Evolutionary conservation across 2,888 invertebrate genomes (phyloP).

Genomic region (Micoletzkya japonica): DNA sequence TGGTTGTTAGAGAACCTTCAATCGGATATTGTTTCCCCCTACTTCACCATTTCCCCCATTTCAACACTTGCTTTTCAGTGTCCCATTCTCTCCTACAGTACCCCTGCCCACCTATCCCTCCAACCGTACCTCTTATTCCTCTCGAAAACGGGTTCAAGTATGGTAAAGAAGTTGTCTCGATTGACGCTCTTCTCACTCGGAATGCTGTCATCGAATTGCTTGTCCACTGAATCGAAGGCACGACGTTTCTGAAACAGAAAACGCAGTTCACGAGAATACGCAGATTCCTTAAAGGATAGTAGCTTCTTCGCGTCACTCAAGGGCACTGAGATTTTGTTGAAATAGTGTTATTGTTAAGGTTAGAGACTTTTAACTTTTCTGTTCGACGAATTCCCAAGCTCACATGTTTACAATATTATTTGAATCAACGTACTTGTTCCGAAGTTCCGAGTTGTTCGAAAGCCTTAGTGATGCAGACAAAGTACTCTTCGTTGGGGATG

Average conservation of each 20-base stretch:
- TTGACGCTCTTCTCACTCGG: conserved; percentile 72
- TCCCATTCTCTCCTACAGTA: conserved; percentile 13
- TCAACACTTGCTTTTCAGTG: neutral
- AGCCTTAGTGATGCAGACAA: conserved; percentile 90
- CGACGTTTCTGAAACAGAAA: conserved; percentile 73
- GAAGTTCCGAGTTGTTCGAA: conserved; percentile 59
- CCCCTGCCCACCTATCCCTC: too few relatives aligned
- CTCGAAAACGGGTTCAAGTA: conserved; percentile 68
- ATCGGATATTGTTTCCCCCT: too few relatives aligned
- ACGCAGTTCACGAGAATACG: too few relatives aligned
- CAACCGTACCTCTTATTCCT: conserved; percentile 67
- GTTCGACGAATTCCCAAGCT: neutral
- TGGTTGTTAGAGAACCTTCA: conserved; percentile 85
- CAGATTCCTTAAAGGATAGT: too few relatives aligned
- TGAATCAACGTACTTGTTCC: conserved; percentile 30
- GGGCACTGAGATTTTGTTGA: neutral
- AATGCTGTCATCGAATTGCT: conserved; percentile 84
- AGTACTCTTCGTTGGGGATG: conserved; percentile 87
- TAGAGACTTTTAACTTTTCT: neutral
- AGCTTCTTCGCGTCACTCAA: too few relatives aligned
- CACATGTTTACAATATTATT: neutral
- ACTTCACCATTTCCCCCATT: too few relatives aligned
- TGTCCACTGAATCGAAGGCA: conserved; percentile 95
- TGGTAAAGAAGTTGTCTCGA: conserved; percentile 75
- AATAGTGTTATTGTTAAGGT: neutral